Evolutionary conservation across 2,113 vertebrate species (phyloP).

Genomic region (Anolis sagrei): DNA sequence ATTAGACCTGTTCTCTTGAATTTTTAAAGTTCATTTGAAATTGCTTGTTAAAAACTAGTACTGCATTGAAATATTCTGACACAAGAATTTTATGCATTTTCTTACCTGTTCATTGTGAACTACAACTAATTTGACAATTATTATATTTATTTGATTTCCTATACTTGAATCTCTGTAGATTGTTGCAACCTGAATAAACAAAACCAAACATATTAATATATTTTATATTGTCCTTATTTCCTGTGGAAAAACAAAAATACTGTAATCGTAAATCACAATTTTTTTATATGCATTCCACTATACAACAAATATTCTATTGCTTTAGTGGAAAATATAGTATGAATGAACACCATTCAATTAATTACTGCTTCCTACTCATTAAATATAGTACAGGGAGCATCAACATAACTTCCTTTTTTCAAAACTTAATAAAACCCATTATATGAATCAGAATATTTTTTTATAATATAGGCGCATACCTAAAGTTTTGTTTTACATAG

Average conservation of each 20-base stretch:
- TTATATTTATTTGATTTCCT: conserved; percentile 96
- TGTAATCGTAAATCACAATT: neutral
- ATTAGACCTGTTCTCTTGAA: neutral
- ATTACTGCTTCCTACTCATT: neutral
- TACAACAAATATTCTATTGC: neutral
- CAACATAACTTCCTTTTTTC: too few relatives aligned
- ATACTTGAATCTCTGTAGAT: conserved; percentile 96
- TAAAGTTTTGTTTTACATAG: too few relatives aligned
- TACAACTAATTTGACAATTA: conserved; percentile 93
- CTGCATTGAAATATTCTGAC: conserved; percentile 5
- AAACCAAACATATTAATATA: conserved; percentile 33
- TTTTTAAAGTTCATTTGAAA: neutral
- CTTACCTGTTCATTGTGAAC: conserved; percentile 95
- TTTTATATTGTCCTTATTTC: neutral
- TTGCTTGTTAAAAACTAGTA: neutral
- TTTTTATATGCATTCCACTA: neutral
- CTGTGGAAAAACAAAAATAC: neutral
- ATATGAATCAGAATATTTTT: too few relatives aligned
- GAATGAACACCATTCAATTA: neutral
- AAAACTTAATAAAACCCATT: too few relatives aligned
- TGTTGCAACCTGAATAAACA: conserved; percentile 88
- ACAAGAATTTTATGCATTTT: conserved; percentile 5
- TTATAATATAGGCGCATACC: too few relatives aligned
- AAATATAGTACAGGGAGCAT: too few relatives aligned
- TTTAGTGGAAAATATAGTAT: neutral